Evolutionary conservation across 2,797 vertebrate species (phyloP).

Genomic region (Helostoma temminkii): DNA sequence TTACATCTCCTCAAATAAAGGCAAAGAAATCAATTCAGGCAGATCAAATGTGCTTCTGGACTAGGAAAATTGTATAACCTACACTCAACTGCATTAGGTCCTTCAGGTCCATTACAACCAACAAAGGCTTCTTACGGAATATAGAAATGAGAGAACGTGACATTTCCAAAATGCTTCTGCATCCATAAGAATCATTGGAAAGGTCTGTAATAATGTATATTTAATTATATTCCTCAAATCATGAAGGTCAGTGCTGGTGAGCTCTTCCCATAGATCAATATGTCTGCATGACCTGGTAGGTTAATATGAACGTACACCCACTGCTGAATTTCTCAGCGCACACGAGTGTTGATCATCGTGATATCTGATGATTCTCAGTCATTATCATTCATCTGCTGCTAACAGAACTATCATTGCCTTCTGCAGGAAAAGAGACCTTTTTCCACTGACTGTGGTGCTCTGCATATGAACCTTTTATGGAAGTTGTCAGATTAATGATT

Average conservation of each 20-base stretch:
- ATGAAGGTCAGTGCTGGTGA: slow-evolving; percentile 72
- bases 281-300: slow-evolving; percentile 64
- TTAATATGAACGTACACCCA: slow-evolving; percentile 45
- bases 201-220: slow-evolving; percentile 71
- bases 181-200: slow-evolving; percentile 52
- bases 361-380: slow-evolving; percentile 37
- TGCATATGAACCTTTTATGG: slow-evolving; percentile 18
- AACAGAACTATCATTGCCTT: slow-evolving; percentile 28
- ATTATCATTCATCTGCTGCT: slow-evolving; percentile 31
- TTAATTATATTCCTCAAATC: slow-evolving; percentile 69
- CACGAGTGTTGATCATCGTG: slow-evolving; percentile 16
- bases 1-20: slow-evolving; percentile 32
- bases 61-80: slow-evolving; percentile 26
- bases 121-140: slow-evolving; percentile 38
- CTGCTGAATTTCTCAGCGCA: slow-evolving; percentile 32
- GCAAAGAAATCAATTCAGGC: slow-evolving; percentile 17
- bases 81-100: slow-evolving; percentile 29
- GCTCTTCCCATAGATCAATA: slow-evolving; percentile 67
- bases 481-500: slow-evolving; percentile 2
- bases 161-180: slow-evolving; percentile 74
- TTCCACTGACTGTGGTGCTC: neutral
- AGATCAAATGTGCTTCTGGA: slow-evolving; percentile 31
- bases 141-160: slow-evolving; percentile 59
- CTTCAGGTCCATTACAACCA: slow-evolving; percentile 47
- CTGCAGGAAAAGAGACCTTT: slow-evolving; percentile 2